Base-by-base conservation (phyloP, 2,113 vertebrate genomes). In the Lampris incognitus region DNA sequence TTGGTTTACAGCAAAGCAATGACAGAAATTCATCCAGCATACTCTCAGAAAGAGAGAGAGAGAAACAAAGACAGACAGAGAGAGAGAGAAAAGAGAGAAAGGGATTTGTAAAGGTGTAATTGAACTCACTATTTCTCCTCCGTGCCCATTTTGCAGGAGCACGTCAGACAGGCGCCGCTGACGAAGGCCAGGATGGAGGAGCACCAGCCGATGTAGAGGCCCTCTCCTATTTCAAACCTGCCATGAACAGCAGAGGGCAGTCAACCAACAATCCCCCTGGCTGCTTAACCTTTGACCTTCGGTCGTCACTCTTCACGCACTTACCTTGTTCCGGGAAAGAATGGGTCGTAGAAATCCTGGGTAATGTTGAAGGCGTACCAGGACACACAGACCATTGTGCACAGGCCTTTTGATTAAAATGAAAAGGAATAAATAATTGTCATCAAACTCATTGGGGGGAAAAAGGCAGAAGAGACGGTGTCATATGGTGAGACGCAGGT, bases 361-460 rank as follows among this genome's bases (percentile, higher is more conserved):
- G 96, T 97, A 88, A 97, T 96, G 78, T 96, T 97, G 87, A 93
- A 88, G 36, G 97, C 97, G 0, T 98, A 98, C 97, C 97, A 98
- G 6, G 95, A 96, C 66, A 97, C 91, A 0, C 96, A 89, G 40
- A 96, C 74, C 95, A 97, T 95, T 0, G 96, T 96, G 49, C 96
- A 96, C 71, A 95, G 0, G 60, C 96, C 97, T 97, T 81, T 46
- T 3, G 49, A 66, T 4, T 11, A 37, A 75, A 63, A 24, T 24
- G 24, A 24, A 78, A n/a, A 39, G 11, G 61, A 9, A 41, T 37
- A 69, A 68, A 64, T 2, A 49, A 58, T 10, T 24, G 49, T 9
- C 3, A 46, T 0, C 52, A 36, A 55, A 81, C 76, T 76, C 2
- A 81, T 8, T 69, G 51, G 24, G 24, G 24, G 24, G 24, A 24